phyloP scores from a whole-genome alignment of 2,888 invertebrate species.

The Catocala fraxini region DNA sequence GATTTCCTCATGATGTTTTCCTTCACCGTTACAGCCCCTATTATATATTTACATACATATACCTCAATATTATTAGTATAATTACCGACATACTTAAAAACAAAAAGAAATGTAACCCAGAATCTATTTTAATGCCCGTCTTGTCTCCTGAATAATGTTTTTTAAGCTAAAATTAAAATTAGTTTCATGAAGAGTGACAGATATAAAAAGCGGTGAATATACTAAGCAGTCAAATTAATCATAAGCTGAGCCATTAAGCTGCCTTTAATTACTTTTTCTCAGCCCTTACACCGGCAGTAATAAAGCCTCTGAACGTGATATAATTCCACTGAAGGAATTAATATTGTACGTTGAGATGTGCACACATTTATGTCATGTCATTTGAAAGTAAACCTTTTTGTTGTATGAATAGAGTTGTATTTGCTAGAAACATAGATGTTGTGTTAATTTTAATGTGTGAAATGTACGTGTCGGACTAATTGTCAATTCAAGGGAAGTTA shows the following conservation, averaged over 20 bases:
- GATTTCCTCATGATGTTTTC: too few relatives aligned
- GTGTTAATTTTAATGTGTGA: slow-evolving; percentile 26
- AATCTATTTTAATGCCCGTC: neutral
- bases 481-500: slow-evolving; percentile 29
- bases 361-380: neutral
- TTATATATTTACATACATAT: too few relatives aligned
- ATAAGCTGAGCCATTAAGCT: slow-evolving; percentile 31
- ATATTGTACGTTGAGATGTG: slow-evolving; percentile 26
- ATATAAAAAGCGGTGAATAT: neutral
- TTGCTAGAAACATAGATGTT: neutral
- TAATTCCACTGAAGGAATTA: slow-evolving; percentile 39
- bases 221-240: slow-evolving; percentile 25
- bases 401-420: neutral
- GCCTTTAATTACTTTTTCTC: slow-evolving; percentile 48
- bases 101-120: too few relatives aligned
- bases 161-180: slow-evolving; percentile 4
- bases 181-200: neutral
- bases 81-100: too few relatives aligned
- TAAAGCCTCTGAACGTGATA: slow-evolving; percentile 37
- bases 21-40: too few relatives aligned
- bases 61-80: too few relatives aligned
- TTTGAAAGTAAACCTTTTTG: neutral
- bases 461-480: slow-evolving; percentile 27
- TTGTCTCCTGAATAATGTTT: neutral
- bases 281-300: slow-evolving; percentile 34